Conservation (phyloP, 2,888 invertebrate genomes). For the Heteropelma amictum region DNA sequence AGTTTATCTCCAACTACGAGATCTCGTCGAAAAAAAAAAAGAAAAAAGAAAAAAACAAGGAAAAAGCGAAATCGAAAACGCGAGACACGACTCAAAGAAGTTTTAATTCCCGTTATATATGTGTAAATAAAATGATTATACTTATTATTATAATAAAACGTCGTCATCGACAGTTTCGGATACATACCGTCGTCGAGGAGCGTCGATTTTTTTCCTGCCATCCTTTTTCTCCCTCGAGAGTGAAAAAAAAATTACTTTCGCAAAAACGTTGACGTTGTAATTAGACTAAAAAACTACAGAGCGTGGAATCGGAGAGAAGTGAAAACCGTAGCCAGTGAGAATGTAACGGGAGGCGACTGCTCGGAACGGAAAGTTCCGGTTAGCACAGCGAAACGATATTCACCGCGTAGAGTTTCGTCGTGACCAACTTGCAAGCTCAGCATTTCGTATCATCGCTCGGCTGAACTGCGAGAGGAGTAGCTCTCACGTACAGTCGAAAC, state of each 20-base stretch:
- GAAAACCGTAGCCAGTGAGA: constrained; percentile 19
- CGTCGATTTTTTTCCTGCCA: neutral
- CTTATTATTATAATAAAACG: constrained; percentile 74
- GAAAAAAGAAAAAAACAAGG: constrained; percentile 35
- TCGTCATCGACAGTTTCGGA: constrained; percentile 64
- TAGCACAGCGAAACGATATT: constrained; percentile 61
- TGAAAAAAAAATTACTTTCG: neutral
- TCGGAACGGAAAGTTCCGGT: constrained; percentile 66
- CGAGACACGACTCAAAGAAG: constrained; percentile 61
- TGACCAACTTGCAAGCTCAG: constrained; percentile 68
- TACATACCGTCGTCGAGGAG: constrained; percentile 27
- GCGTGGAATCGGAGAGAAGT: constrained; percentile 5
- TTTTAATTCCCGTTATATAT: constrained; percentile 74
- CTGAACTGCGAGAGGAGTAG: constrained; percentile 39
- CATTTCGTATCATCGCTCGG: constrained; percentile 65
- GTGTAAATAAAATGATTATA: constrained; percentile 75
- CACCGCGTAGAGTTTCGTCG: constrained; percentile 64
- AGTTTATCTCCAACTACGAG: neutral
- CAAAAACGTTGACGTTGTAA: no score
- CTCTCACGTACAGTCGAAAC: constrained; percentile 3
- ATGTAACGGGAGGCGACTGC: constrained; percentile 34
- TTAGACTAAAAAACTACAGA: constrained; percentile 5
- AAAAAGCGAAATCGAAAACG: constrained; percentile 35
- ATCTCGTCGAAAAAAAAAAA: neutral
- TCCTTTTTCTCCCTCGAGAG: neutral